These are phyloP conservation scores for Hydropsyche tenuis DNA, from an alignment of 1,140 invertebrate genomes.

Conservation along the genomic window DNA sequence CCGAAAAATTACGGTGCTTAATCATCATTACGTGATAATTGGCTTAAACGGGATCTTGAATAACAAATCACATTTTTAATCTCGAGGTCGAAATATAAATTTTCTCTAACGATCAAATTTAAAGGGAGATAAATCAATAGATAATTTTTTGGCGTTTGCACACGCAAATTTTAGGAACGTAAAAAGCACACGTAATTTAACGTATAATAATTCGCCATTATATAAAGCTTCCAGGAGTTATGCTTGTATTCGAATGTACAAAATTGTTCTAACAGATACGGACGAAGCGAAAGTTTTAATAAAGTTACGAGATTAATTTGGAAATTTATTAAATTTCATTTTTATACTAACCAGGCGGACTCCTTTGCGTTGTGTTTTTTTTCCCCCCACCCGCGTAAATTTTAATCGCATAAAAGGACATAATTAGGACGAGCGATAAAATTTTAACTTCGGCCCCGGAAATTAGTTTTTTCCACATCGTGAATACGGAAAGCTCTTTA, in stretches of 20 bases:
- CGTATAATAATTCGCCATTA: no score
- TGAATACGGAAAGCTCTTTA: no score
- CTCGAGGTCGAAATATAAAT: no score
- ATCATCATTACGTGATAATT: no score
- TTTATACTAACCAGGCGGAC: not conserved
- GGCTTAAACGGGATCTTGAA: no score
- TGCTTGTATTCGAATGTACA: not conserved
- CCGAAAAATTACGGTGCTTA: no score
- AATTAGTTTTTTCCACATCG: not conserved
- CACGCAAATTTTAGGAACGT: no score
- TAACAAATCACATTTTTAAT: no score
- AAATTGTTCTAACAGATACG: slow-evolving; percentile 9
- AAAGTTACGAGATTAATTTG: slow-evolving; percentile 23
- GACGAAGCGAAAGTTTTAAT: slow-evolving; percentile 16
- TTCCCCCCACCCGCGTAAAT: not conserved
- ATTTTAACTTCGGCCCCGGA: not conserved
- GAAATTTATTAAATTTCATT: slow-evolving; percentile 25
- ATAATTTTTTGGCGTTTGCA: no score
- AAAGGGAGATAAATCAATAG: no score
- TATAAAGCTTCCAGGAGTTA: not conserved
- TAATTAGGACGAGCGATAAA: slow-evolving; percentile 20
- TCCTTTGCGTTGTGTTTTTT: not conserved
- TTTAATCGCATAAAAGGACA: slow-evolving; percentile 23
- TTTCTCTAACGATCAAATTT: no score
- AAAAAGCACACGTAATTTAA: no score